Base-by-base conservation (phyloP, 2,888 invertebrate species). In the Coelogynopora nodosa region DNA sequence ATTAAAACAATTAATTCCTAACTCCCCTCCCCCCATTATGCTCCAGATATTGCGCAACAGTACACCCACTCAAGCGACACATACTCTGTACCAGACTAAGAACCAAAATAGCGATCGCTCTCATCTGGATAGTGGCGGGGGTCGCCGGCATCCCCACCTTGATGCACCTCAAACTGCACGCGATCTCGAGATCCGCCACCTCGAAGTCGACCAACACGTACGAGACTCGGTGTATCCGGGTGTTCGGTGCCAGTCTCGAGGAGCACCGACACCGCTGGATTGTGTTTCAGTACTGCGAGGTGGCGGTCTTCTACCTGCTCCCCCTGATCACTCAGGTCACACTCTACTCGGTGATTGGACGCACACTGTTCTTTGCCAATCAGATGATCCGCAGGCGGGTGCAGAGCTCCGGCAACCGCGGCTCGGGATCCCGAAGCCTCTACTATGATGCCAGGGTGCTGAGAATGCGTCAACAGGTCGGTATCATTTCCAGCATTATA, bases 61-160 rank as follows among this genome's bases (percentile, higher is more conserved):
- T 92, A 18, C 91, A 91, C 86, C 92, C 92, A 0, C 91, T 92
- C 86, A 90, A 90, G 87, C 92, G 92, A 0, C 92, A 92, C 89
- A 90, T 92, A 80, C 88, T 91, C 84, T 92, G 92, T 88, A 91
- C 91, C 88, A 88, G 91, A 26, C 88, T 89, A 0, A 89, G 91
- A 0, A 90, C 91, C 18, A 89, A 90, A 0, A 84, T 90, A 0
- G 90, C 90, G n/a, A 90, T 92, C 0, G 89, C 89, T 13, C 87
- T 90, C 86, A 90, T 92, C 84, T 92, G 92, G 92, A 90, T 91
- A 0, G 88, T 89, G 30, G 90, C 91, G 0, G 88, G 90, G 87
- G 67, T 90, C n/a, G 90, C 90, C 27, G 92, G 91, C 0, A 88
- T 90, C 0, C 92, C 92, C 0, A 91, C 91, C 0, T 87, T 90